Evolutionary conservation across 30 jellyfish, hydroid and myxozoan species (phyloP), one percentile per base, ranked within the genome.

Genomic region (Hydractinia echinata): DNA sequence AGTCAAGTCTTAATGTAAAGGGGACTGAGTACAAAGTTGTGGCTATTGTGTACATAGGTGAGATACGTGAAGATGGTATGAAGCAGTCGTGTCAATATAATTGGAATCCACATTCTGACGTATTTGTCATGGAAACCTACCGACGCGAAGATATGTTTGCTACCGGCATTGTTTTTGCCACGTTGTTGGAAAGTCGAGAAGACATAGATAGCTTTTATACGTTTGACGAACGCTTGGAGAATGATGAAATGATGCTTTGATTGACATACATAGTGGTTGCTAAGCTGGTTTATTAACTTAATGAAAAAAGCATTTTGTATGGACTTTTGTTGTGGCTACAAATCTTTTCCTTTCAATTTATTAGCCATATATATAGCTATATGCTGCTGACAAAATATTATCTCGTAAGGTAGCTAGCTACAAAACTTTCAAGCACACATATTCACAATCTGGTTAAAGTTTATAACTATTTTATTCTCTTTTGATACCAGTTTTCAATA

Each of bases 41-140:
- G 48, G 84, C 74, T 1, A 20, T 54, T 15, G 76, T 76, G 8
- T 76, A 76, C 76, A 52, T 76, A 44, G 84, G 84, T 51, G 84
- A 76, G 54, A 16, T 76, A 6, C 73, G 84, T 5, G 74, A 76
- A 16, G 84, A 76, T 9, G 84, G 84, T 51, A 54, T 76, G 73
- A 76, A 55, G 49, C 84, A 51, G 20, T 52, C 76, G 0, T 76
- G 84, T 76, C 84, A 76, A 50, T 76, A 76, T 55, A 49, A 49
- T 50, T 76, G 84, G 74, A 76, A 76, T 76, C 84, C 84, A 18
- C 30, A 49, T 15, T 30, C 84, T 49, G 84, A 76, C 54, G 51
- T 51, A 51, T 76, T 51, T 76, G 84, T 54, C 10, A 76, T 76
- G 84, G 84, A 52, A 53, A 51, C 74, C 48, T 54, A 76, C 76